Conservation (phyloP, 37 sponge, comb jelly and placozoan genomes). For the Geodia barretti region DNA sequence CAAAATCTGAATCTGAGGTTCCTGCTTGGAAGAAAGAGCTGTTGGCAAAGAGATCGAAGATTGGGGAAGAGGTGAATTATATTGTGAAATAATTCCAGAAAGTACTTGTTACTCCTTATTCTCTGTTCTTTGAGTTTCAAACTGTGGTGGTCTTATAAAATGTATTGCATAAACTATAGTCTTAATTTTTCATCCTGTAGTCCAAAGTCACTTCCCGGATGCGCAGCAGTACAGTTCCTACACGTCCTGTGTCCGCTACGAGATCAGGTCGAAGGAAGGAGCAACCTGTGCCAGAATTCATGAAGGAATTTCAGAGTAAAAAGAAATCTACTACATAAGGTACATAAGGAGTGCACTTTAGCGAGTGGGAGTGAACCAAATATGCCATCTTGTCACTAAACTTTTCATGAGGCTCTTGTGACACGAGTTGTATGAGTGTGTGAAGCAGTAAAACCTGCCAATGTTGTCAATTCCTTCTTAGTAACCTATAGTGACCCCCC, state of each 20-base stretch:
- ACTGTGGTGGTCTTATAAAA: background rate
- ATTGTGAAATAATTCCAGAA: background rate
- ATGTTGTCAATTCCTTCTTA: too few species aligned
- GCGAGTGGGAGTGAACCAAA: too few species aligned
- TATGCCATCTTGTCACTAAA: too few species aligned
- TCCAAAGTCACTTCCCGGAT: background rate
- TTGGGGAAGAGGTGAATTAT: constrained; percentile 4
- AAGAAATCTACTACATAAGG: constrained; percentile 18
- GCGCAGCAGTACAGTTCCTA: constrained; percentile 2
- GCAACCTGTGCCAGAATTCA: constrained; percentile 51
- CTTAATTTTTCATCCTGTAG: background rate
- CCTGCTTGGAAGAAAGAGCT: constrained; percentile 56
- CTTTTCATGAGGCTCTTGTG: too few species aligned
- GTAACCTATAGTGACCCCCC: too few species aligned
- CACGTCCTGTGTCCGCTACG: background rate
- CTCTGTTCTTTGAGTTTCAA: background rate
- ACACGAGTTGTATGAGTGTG: too few species aligned
- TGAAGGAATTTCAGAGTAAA: constrained; percentile 70
- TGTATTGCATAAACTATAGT: background rate
- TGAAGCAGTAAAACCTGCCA: too few species aligned
- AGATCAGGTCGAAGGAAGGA: constrained; percentile 8
- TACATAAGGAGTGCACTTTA: too few species aligned
- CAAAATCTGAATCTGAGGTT: constrained; percentile 19
- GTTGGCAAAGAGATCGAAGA: constrained; percentile 18
- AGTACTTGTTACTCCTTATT: background rate